Conservation (phyloP, 2,113 vertebrate genomes). For the Vidua macroura region DNA sequence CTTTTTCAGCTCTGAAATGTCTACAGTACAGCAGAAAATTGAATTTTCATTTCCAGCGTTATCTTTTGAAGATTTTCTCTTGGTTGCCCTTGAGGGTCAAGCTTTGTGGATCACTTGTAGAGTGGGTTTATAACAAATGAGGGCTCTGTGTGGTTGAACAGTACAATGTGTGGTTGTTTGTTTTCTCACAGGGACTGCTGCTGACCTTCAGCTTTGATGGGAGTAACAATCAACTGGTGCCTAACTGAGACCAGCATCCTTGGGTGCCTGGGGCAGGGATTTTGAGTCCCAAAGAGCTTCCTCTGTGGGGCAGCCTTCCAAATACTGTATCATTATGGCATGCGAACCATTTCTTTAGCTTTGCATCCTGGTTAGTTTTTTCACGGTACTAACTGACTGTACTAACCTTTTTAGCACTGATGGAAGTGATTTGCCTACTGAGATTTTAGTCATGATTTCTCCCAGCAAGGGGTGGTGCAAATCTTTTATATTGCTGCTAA, state of each 20-base stretch:
- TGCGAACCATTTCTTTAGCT: neutral
- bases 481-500: neutral
- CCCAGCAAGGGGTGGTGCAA: neutral
- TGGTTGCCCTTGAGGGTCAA: neutral
- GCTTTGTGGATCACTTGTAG: neutral
- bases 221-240: neutral
- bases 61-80: constrained; percentile 2
- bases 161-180: neutral
- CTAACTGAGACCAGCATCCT: neutral
- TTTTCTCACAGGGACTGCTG: neutral
- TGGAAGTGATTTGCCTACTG: neutral
- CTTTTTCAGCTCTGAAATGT: neutral
- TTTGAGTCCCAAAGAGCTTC: neutral
- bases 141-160: neutral
- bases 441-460: neutral
- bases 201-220: neutral
- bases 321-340: neutral
- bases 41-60: neutral
- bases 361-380: neutral
- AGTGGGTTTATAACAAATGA: neutral
- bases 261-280: neutral
- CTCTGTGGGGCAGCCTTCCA: neutral
- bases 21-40: neutral
- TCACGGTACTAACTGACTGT: neutral
- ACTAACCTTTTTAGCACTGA: neutral